These are phyloP conservation scores for Spodoptera littoralis DNA, from an alignment of 2,888 invertebrate species.

Conservation along the genomic window DNA sequence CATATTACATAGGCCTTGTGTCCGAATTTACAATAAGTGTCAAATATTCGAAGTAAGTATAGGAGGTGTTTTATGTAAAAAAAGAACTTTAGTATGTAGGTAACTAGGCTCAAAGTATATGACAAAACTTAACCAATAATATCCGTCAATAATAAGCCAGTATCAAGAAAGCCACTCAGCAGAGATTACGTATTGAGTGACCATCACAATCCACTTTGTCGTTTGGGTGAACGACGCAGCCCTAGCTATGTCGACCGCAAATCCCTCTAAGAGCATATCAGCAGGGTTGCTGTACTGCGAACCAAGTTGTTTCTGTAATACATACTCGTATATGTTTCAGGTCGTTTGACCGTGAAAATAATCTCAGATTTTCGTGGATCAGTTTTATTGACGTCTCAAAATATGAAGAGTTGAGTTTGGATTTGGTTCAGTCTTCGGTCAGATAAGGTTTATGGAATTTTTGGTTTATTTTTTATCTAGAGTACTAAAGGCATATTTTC, in stretches of 20 bases:
- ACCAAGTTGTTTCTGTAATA: constrained; percentile 12
- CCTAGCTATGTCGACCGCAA: constrained; percentile 58
- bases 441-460: too few relatives aligned
- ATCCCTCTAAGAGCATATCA: constrained; percentile 71
- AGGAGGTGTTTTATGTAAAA: too few relatives aligned
- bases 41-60: too few relatives aligned
- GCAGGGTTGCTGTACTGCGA: constrained; percentile 57
- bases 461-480: too few relatives aligned
- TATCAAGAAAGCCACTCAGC: constrained; percentile 51
- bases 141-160: constrained; percentile 18
- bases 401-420: too few relatives aligned
- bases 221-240: constrained; percentile 29
- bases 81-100: too few relatives aligned
- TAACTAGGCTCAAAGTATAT: too few relatives aligned
- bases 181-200: constrained; percentile 47
- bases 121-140: constrained; percentile 3
- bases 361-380: neutral
- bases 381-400: too few relatives aligned
- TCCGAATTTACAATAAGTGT: too few relatives aligned
- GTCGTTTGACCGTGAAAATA: constrained; percentile 7
- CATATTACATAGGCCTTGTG: too few relatives aligned
- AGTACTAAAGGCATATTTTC: too few relatives aligned
- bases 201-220: constrained; percentile 43
- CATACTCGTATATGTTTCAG: constrained; percentile 1
- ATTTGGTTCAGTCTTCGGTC: too few relatives aligned